Base-by-base conservation (phyloP, 2,797 vertebrate genomes). In the Ptychadena robeensis region DNA sequence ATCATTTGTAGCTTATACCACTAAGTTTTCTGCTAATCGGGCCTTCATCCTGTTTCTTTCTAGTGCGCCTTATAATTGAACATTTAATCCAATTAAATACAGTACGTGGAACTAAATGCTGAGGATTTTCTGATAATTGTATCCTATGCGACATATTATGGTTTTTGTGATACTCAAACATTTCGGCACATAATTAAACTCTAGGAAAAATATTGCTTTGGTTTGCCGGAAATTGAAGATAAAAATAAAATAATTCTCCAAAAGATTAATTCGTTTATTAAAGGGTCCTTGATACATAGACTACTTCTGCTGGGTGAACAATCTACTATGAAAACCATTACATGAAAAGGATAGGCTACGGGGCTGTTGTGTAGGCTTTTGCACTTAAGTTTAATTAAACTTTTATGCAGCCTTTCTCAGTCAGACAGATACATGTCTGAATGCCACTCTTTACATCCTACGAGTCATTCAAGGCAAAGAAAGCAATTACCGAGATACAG, bases 401-500 rank as follows among this genome's bases (percentile, higher is more conserved):
- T 79, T 80, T 80, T 38, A 80, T 80, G n/a, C 32, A 15, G 65
- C 25, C 1, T 75, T 34, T 79, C 27, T 40, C 27, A 27, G 18
- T 44, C 71, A 74, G 82, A 80, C 44, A 63, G 77, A 59, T 80
- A 35, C 53, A 48, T 75, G 77, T 75, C 77, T 80, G 53, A 70
- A 85, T 69, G 65, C 61, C 40, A 34, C 63, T 53, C 76, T 74
- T 63, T 69, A 75, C 65, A 80, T 30, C n/a, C 48, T 63, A 75
- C 35, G 22, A 67, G 70, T 64, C 67, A 78, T 75, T 69, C 53
- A 80, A 74, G 61, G 53, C 48, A 80, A 75, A 71, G 48, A 84
- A 85, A 80, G 77, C 70, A 80, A 85, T 85, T 85, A 85, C 72
- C 40, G 11, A 74, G 82, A 85, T 85, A 75, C 15, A 64, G 71